Base-by-base conservation (phyloP, 2,888 invertebrate species). In the Anticlea derivata region DNA sequence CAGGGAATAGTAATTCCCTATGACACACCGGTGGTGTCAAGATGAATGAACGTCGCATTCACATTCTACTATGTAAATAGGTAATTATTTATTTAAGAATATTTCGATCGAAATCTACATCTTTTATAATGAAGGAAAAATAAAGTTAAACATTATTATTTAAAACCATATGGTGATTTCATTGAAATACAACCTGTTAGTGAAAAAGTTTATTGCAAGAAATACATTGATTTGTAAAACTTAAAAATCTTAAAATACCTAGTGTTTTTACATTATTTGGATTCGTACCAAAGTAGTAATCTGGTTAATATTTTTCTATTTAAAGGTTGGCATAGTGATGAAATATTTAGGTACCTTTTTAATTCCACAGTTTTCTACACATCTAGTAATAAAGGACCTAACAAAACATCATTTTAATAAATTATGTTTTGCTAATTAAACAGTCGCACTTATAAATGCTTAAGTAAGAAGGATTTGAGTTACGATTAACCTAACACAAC, bases 161-260 rank as follows among this genome's bases (percentile, higher is more conserved):
- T 44, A 54, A 22, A 10, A 23, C 8, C 7, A 20, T 33, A 7
- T 3, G 7, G 20, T 7, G 13, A 26, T 43, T 55, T 38, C 24
- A 38, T 53, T 50, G 24, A 55, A 46, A 48, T 23, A 29, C 22
- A 24, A 5, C 11, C 24, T 27, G 31, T 41, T 7, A 8, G 29
- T 50, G 29, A 54, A 55, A 55, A 57, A 37, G 43, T 64, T 71
- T 70, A 64, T 66, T 70, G n/a, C 52, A 72, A 73, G 66, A 68
- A 50, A 63, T 68, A 70, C 59, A 45, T 63, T 70, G 73, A 69
- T 60, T 67, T 52, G 41, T 45, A 31, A 12, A 17, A n/a, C n/a
- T n/a, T n/a, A n/a, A n/a, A n/a, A n/a, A n/a, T n/a, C n/a, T n/a
- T n/a, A n/a, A n/a, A n/a, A n/a, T n/a, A n/a, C n/a, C n/a, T n/a